Evolutionary conservation across 1,140 invertebrate genomes (phyloP).

Genomic region (Globodera ellingtonae): DNA sequence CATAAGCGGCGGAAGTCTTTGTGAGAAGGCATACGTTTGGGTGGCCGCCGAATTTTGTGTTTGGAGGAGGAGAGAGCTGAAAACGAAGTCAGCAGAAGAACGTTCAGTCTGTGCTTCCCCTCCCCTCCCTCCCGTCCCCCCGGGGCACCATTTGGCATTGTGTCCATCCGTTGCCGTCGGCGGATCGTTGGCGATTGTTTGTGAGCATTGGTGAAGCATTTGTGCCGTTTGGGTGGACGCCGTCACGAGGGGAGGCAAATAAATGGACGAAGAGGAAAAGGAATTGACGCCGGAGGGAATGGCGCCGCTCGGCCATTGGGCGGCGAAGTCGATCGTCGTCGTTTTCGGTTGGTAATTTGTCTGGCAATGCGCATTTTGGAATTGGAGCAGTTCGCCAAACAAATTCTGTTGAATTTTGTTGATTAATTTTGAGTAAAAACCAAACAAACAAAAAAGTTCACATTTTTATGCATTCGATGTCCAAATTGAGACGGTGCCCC

Average conservation of each 20-base stretch:
- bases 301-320: not conserved
- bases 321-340: not conserved
- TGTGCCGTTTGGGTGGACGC: slow-evolving; percentile 8
- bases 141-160: not conserved
- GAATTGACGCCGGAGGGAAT: not conserved
- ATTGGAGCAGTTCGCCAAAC: not conserved
- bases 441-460: not conserved
- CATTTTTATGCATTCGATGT: not conserved
- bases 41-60: not conserved
- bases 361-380: not conserved
- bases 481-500: not conserved
- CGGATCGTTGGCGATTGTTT: not conserved
- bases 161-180: not conserved
- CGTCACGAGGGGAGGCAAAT: slow-evolving; percentile 3
- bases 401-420: not conserved
- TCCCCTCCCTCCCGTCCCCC: too few species aligned
- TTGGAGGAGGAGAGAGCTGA: not conserved
- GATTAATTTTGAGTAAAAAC: not conserved
- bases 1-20: not conserved
- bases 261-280: not conserved
- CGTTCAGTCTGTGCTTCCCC: too few species aligned
- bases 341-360: not conserved
- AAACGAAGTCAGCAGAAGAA: not conserved
- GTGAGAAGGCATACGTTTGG: not conserved
- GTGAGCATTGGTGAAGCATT: not conserved